A percentile compares a stretch with the other conserved stretches of the same genome.
Conservation (phyloP, 2,113 vertebrate genomes). For the Scophthalmus maximus region DNA sequence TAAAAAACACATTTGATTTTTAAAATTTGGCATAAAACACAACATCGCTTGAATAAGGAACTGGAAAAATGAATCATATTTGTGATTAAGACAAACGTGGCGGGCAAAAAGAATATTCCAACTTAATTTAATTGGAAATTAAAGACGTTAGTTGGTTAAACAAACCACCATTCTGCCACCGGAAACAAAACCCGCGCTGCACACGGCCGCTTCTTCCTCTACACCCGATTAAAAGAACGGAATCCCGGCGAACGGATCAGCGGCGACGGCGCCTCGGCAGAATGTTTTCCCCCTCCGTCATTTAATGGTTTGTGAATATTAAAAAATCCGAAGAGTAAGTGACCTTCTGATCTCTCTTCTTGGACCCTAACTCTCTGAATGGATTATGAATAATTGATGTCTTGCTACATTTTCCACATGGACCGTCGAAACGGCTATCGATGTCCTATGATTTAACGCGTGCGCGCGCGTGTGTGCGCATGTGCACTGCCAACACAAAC, state of each 20-base stretch:
- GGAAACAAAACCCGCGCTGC: neutral
- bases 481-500: constrained; percentile 11
- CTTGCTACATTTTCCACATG: constrained; percentile 38
- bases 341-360: constrained; percentile 24
- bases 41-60: too few species aligned
- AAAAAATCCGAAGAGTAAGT: constrained; percentile 25
- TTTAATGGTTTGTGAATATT: constrained; percentile 42
- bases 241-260: neutral
- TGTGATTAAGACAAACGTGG: too few species aligned
- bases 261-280: constrained; percentile 7
- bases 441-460: constrained; percentile 19
- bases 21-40: too few species aligned
- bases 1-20: too few species aligned
- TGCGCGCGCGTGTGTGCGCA: neutral
- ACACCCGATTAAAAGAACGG: neutral
- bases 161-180: neutral
- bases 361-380: constrained; percentile 12
- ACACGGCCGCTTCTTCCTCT: neutral
- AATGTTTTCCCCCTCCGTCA: constrained; percentile 13
- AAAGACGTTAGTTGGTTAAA: neutral
- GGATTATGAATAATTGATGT: constrained; percentile 52
- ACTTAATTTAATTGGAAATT: neutral
- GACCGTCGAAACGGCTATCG: constrained; percentile 43
- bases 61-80: too few species aligned
- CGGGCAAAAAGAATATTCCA: neutral